Evolutionary conservation across 2,797 vertebrate genomes (phyloP), one percentile per base, ranked within the genome.

Genomic region (Chelonia mydas): DNA sequence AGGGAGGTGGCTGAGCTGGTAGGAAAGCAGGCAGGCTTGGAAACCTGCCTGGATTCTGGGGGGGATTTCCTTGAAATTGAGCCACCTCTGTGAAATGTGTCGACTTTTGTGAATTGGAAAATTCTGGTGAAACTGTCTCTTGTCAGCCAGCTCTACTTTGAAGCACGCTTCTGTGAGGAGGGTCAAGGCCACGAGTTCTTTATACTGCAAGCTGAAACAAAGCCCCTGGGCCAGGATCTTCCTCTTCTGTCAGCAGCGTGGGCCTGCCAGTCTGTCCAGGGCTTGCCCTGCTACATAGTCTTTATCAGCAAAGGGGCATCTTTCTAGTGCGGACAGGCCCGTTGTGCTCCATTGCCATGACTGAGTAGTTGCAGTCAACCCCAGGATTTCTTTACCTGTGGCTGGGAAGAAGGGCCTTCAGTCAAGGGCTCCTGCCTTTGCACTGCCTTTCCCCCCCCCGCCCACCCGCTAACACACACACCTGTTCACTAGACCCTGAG

Each of bases 161-260:
- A 21, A 19, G 8, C 9, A 8, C 4, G 9, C 28, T 9, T 49
- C 41, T 28, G 15, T 17, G n/a, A 0, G 0, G 37, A 50, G 33
- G 33, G 8, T 28, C 3, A 47, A 89, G 94, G 47, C 41, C 41
- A 3, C 11, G 21, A 3, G 19, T 55, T 54, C 28, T 57, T 92
- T 80, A 6, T 11, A 54, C 51, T 7, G 3, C 59, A 45, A 59
- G 83, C n/a, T 33, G 12, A 89, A 93, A 82, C 9, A 3, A 55
- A 33, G 68, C 7, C 13, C 78, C 83, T 87, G 79, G 51, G 41
- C 74, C 81, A 11, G 65, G 82, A 91, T 3, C 0, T 19, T 93
- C 45, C 33, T 83, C 37, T 16, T 50, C 72, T 21, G 21, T 27
- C 78, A 45, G 4, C 5, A 81, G 81, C 33, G 15, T 91, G 16